Base-by-base conservation (phyloP, 2,888 invertebrate genomes). In the Halictus ligatus region DNA sequence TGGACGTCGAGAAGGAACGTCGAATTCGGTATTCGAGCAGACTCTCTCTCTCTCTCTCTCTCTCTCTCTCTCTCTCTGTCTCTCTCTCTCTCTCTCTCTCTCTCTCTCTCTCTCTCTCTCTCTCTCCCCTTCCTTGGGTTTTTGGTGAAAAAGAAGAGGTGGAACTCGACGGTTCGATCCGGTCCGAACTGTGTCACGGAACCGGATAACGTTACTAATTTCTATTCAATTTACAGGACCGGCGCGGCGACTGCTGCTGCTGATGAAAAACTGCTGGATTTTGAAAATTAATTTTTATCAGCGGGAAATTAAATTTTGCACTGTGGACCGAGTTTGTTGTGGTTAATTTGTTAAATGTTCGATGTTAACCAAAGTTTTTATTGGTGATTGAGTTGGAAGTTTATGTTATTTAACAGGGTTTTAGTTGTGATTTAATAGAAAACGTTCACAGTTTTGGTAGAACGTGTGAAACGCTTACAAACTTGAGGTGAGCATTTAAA, bases 1-100 rank as follows among this genome's bases (percentile, higher is more conserved):
- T 35, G 18, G 8, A 7, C 67, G 21, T 18, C 29, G 67, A 15
- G 60, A 35, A 67, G 67, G 3, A 67, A 35, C 67, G 67, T 35
- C 35, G 67, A 67, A 67, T 67, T 67, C 18, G 67, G 35, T 35
- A 35, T 67, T 67, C 67, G 35, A 67, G n/a, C n/a, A n/a, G n/a
- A n/a, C n/a, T n/a, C n/a, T n/a, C n/a, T n/a, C n/a, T n/a, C n/a
- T n/a, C n/a, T 29, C 29, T 29, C 29, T 29, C 29, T 29, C 29
- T 29, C 1, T 29, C 29, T 29, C 29, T 29, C 29, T 29, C 2
- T 29, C 29, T 29, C n/a, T 29, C 29, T 29, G 1, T 29, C 29
- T 29, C 29, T 29, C 1, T 29, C 29, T 29, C 29, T 29, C 29
- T 29, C 2, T 29, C 29, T 29, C n/a, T n/a, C n/a, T n/a, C n/a